Evolutionary conservation across 1,140 invertebrate species (phyloP), one percentile per base, ranked within the genome.

Genomic region (Zaprionus kolodkinae): DNA sequence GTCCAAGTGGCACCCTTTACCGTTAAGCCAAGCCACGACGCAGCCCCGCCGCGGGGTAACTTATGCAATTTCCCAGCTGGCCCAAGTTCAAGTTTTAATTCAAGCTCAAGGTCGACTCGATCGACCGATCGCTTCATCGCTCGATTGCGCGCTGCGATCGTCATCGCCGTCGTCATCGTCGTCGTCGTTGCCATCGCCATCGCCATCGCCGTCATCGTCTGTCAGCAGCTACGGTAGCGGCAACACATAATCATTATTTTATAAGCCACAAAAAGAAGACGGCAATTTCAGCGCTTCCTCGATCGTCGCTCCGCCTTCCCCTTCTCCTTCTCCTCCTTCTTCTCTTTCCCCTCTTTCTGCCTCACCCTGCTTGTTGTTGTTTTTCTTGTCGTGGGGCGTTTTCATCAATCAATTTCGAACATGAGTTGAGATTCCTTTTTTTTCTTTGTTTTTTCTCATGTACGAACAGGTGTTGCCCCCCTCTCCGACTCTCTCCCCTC

Each of bases 221-320:
- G 59, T 78, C 61, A 61, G 45, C 57, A 45, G 67, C 59, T 63
- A 13, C 76, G 66, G 84, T 89, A 88, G 84, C 84, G 56, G 30
- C 45, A 77, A 81, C 78, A 89, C 85, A 89, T 89, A 69, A 89
- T 81, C 71, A 78, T 84, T 84, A 81, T 83, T 84, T 78, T 81
- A 81, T 78, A 86, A 86, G 81, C 78, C 61, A 73, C 50, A 73
- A 76, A 72, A 64, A 63, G 63, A 67, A 69, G 66, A 78, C 38
- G 77, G 66, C 74, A 80, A 84, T 78, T 80, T 79, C 62, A 50
- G 76, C 48, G 69, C 48, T 75, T 45, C 25, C 43, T 33, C 35
- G 48, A 27, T 56, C 52, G 40, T 43, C 40, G 40, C 17, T 52
- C 40, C 56, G 13, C 30, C 36, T 60, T 33, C 52, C 50, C 45